Base-by-base conservation (phyloP, 92 coral and sea anemone species). In the Porites cylindrica region DNA sequence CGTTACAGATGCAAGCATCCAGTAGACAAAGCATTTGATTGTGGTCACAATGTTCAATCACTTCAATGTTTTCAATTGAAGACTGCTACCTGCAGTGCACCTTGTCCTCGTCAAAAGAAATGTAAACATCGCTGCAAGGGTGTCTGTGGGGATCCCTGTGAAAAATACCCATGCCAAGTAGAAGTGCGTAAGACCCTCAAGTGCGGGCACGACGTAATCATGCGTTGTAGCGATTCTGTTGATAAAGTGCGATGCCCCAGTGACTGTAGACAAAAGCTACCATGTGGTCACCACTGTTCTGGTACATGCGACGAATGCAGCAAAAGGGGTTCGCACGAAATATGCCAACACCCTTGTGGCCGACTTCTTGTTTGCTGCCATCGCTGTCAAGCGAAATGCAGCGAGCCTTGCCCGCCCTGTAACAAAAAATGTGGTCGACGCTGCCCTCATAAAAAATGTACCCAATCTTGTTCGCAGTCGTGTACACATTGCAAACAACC, bases 371-470 rank as follows among this genome's bases (percentile, higher is more conserved):
- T 92, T 26, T 92, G 97, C 59, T 94, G 91, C 2, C 97, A 94
- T 56, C 93, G 84, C 7, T 94, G 97, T 66, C 24, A 71, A 70
- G 90, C 82, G 43, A 72, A 29, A 10, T 92, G 97, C 26, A 51
- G 92, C 32, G 82, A 80, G 62, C 88, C 95, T 19, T 94, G 97
- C 18, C 95, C 97, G 59, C 97, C 95, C 10, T 94, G 97, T 26
- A 47, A 18, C 77, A 90, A 78, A 51, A 64, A 54, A 54, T 94
- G 97, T 29, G 51, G 86, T 19, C 76, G 89, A 68, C 84, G 90
- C 9, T 94, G 97, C 82, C 75, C 86, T 24, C 95, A 94, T 67
- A 61, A 66, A 26, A 74, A 58, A 14, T 94, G 97, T 50, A 58
- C 62, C 9, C 68, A 71, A 12, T 76, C 47, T 18, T 94, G 97